Conservation (phyloP, 1,140 invertebrate genomes). For the Periplaneta americana region DNA sequence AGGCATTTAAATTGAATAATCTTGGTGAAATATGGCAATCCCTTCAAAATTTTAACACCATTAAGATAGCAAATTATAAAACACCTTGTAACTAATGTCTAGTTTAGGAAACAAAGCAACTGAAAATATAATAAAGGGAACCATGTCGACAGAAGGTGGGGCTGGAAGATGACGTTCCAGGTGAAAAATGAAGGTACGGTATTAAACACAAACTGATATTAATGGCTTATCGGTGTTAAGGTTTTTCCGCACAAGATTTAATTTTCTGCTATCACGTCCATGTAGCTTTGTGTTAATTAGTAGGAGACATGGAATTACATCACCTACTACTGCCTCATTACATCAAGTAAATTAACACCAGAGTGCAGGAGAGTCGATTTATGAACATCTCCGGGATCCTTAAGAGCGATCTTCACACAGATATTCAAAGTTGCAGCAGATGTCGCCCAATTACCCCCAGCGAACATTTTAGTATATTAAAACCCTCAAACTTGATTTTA, state of each 20-base stretch:
- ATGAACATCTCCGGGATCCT: background rate
- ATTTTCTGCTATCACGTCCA: background rate
- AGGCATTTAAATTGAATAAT: too few relatives aligned
- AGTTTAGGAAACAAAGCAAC: background rate
- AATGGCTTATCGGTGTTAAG: background rate
- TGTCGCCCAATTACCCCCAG: background rate
- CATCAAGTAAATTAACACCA: background rate
- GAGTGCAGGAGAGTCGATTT: background rate
- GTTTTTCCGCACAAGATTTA: background rate
- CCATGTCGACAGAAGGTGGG: background rate
- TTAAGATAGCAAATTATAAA: too few relatives aligned
- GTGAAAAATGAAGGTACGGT: background rate
- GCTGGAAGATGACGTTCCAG: background rate
- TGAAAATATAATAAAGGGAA: background rate
- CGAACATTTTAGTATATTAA: background rate
- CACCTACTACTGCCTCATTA: background rate
- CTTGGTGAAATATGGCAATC: too few relatives aligned
- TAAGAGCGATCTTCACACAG: background rate
- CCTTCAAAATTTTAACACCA: too few relatives aligned
- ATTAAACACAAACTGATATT: background rate
- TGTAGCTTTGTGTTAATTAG: background rate
- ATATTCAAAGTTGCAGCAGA: background rate
- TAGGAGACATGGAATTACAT: background rate
- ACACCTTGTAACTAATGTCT: background rate
- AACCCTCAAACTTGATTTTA: background rate